Evolutionary conservation across 2,113 vertebrate species (phyloP), one percentile per base, ranked within the genome.

Genomic region (Myotis davidii): DNA sequence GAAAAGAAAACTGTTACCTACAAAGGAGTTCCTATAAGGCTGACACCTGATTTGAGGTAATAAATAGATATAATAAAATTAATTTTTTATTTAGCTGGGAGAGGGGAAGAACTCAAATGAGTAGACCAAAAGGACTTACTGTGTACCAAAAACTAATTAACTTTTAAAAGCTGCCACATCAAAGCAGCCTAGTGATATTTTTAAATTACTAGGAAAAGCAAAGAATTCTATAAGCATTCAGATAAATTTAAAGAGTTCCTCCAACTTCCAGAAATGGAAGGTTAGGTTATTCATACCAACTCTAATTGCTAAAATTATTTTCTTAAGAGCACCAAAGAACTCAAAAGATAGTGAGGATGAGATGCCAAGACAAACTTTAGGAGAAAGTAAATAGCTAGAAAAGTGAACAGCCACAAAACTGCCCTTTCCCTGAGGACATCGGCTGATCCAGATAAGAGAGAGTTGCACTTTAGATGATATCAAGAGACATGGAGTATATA

Each of bases 371-470:
- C 59, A 90, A 92, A 82, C 27, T 69, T 52, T 61, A 76, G 21
- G 70, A 96, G 16, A 90, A 81, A 85, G 50, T n/a, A 90, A 59
- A 54, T 61, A 83, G 39, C 16, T 85, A 88, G 45, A 77, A 87
- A 83, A 73, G 10, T n/a, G 56, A 88, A 78, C 4, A 84, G 42
- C 37, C n/a, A 61, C 14, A 23, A 85, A 39, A 11, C 17, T 92
- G 9, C 21, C 78, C 78, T 90, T 72, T 64, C 20, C 29, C 64
- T 85, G 56, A 86, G 21, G 42, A 87, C 4, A 64, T 93, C 48
- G 95, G 59, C 45, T 59, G 34, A 91, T 78, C 61, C 9, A 78
- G 77, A 72, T 50, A 84, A 93, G 81, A 88, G 3, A 27, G 37
- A 73, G n/a, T 6, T 72, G 14, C 59, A 56, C 42, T 67, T 65